Base-by-base conservation (phyloP, 2,113 vertebrate species). In the Polyodon spathula region DNA sequence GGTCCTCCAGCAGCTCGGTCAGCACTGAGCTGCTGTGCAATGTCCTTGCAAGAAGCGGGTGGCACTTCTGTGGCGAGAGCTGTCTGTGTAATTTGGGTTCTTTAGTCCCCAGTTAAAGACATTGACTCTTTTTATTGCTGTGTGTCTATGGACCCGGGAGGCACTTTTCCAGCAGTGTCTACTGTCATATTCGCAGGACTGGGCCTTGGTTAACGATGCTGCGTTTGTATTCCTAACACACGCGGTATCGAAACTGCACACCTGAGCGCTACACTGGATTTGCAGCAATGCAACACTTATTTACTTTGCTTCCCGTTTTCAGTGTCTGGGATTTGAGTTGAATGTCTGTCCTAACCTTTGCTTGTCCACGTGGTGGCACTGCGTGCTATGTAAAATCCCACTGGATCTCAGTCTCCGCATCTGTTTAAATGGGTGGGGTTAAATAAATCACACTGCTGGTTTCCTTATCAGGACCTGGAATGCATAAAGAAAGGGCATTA, bases 21-120 rank as follows among this genome's bases (percentile, higher is more conserved):
- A 50, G 46, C n/a, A 14, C 46, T 12, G 6, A 48, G 46, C 46
- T 48, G 6, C n/a, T n/a, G n/a, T n/a, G n/a, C n/a, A n/a, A n/a
- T n/a, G 46, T 4, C 11, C 6, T 9, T 12, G 11, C n/a, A 14
- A 48, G 46, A 48, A 60, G 37, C 8, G 54, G 58, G 68, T 58
- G 65, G 66, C 59, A 44, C 60, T 71, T 70, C 71, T 71, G 73
- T 65, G 69, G 67, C 71, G 56, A 51, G 64, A 66, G 70, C 72
- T 71, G 60, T n/a, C n/a, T n/a, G 57, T 64, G 71, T 73, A 72
- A 76, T 82, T 76, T 75, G 78, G 76, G 67, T 76, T 68, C 77
- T 77, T 79, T 76, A 78, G 80, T 68, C 74, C 74, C 76, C 74
- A 63, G 73, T 71, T 76, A 71, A 67, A 72, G 70, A 76, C 68